Evolutionary conservation across 2,888 invertebrate species (phyloP).

Genomic region (Nineta flava): DNA sequence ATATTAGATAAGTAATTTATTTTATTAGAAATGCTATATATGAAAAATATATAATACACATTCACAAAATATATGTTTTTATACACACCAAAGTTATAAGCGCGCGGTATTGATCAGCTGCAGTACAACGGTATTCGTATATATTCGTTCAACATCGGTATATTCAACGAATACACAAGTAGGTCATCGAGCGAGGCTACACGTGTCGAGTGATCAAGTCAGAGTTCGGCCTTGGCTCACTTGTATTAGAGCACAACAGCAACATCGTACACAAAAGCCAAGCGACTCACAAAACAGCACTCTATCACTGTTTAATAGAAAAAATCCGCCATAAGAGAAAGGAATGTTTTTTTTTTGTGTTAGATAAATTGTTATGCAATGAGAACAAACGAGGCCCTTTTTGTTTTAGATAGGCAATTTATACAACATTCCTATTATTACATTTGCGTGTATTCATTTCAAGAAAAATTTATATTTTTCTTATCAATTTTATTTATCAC

Average conservation of each 20-base stretch:
- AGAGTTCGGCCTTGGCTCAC: constrained; percentile 18
- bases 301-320: background rate
- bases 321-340: background rate
- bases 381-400: too few relatives aligned
- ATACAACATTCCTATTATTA: too few relatives aligned
- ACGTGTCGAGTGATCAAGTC: constrained; percentile 15
- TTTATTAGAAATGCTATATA: too few relatives aligned
- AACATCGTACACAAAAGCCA: background rate
- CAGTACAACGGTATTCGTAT: background rate
- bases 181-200: constrained; percentile 20
- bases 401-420: too few relatives aligned
- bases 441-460: too few relatives aligned
- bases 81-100: background rate
- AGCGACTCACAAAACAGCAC: too few relatives aligned
- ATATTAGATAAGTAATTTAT: background rate
- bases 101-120: constrained; percentile 7
- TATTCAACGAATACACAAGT: constrained; percentile 17
- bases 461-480: too few relatives aligned
- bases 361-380: too few relatives aligned
- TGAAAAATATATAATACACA: too few relatives aligned
- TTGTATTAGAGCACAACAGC: constrained; percentile 10
- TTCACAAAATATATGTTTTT: too few relatives aligned
- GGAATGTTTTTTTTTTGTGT: background rate
- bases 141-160: constrained; percentile 9
- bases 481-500: too few relatives aligned